Evolutionary conservation across 2,888 invertebrate species (phyloP), one percentile per base, ranked within the genome.

Genomic region (Pegoplata infirma): DNA sequence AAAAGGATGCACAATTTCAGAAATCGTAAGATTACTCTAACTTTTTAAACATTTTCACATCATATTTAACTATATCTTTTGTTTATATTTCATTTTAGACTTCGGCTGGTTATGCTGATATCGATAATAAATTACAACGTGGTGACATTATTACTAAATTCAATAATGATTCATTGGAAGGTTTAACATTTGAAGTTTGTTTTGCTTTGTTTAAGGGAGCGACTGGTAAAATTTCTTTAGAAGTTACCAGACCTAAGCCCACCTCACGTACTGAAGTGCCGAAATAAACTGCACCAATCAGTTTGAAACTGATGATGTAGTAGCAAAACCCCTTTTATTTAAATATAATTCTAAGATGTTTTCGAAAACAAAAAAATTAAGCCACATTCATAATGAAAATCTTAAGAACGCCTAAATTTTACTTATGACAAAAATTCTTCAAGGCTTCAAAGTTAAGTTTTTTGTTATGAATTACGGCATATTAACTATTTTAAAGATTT

Each of bases 101-200:
- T 16, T 93, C 95, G 68, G 98, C 98, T 2, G 96, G 98, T 21
- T 94, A 94, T 36, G 98, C 98, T 0, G 94, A 94, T 80, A 90
- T 94, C 36, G 98, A 98, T 88, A 97, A 96, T 4, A 93, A 96
- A 71, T 92, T 99, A 80, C 95, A 96, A 90, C 95, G 95, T 85
- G 98, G 99, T 17, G 99, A 99, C 90, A 93, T 96, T 85, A 93
- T 99, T 59, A 91, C 96, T 7, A 92, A 96, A 32, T 95, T 99
- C 12, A 97, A 98, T 88, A 97, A 95, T 3, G 94, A 96, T 84
- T 96, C 97, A 82, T 90, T 97, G 66, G 93, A 93, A 79, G 91
- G 92, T 47, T 92, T 93, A 5, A 94, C 93, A 61, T 95, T 96
- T 85, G 94, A 97, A 84, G 94, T 97, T 81, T 97, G 96, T 8